Base-by-base conservation (phyloP, 2,888 invertebrate genomes). In the Scotopteryx bipunctaria region DNA sequence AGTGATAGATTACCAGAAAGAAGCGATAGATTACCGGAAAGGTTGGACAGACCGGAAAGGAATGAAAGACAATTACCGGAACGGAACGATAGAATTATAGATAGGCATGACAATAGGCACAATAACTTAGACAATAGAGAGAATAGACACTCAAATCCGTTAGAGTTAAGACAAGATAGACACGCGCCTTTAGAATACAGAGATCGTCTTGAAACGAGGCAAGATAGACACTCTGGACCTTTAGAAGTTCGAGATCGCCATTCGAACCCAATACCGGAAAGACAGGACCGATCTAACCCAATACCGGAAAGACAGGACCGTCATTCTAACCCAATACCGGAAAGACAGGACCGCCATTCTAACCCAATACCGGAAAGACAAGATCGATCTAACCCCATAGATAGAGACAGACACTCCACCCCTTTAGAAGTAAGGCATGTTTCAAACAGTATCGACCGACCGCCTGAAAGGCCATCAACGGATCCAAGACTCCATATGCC, bases 131-230 rank as follows among this genome's bases (percentile, higher is more conserved):
- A 49, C 36, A 49, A 33, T 47, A 47, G 40, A 47, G 67, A 72
- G 4, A 53, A 37, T 14, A 59, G 72, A 16, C 67, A 66, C 31
- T 41, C 41, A 3, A 48, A 59, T 2, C 64, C 65, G 5, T 13
- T 38, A 57, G 57, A 62, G 25, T 21, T 51, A 5, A 52, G 57
- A 56, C 50, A 56, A 50, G 54, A 64, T 27, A 35, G 50, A 50
- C 58, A 49, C 9, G 57, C 57, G 0, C 57, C 59, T 4, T 47
- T 57, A n/a, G 69, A 69, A 38, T 59, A 44, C 16, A 65, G 59
- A 45, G 67, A 71, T 13, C 59, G 73, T 9, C 67, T 64, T 21
- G 31, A 42, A 2, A 47, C 67, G 1, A 6, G 33, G 40, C 43
- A 53, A 23, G 42, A 48, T 23, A 47, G 48, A 16, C 55, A 55